A percentile compares a stretch with the other conserved stretches of the same genome.
Evolutionary conservation across 2,888 invertebrate genomes (phyloP).

Genomic region (Julus scanicus): DNA sequence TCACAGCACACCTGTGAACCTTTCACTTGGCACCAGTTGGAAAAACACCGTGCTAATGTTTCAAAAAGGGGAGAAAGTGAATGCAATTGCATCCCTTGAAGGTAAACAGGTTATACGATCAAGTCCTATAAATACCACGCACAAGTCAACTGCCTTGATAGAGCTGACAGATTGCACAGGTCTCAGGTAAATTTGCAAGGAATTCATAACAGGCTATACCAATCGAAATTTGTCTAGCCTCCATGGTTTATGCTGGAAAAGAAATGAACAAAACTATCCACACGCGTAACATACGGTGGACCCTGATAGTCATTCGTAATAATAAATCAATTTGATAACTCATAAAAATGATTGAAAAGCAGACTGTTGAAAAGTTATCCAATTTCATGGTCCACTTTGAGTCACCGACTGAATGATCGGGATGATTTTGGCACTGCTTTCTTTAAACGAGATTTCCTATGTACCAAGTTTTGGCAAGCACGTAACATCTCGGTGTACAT

Average conservation of each 20-base stretch:
- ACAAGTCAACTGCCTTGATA: neutral
- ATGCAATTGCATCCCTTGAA: neutral
- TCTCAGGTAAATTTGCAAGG: neutral
- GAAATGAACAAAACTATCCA: no score
- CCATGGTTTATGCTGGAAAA: no score
- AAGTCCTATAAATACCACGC: neutral
- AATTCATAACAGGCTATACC: neutral
- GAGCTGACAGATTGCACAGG: neutral
- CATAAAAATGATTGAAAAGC: neutral
- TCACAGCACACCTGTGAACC: no score
- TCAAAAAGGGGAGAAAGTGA: neutral
- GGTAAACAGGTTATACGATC: neutral
- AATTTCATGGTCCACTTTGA: neutral
- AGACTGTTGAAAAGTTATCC: neutral
- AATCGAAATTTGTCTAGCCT: neutral
- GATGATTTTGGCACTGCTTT: neutral
- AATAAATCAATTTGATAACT: neutral
- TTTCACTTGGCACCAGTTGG: no score
- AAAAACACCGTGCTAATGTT: neutral
- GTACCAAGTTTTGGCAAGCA: neutral
- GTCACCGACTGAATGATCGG: neutral
- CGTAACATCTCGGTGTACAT: neutral
- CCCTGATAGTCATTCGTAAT: neutral
- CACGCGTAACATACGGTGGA: neutral
- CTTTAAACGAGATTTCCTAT: neutral